phyloP scores from a whole-genome alignment of 2,888 invertebrate genomes.

The Zaprionus bogoriensis region DNA sequence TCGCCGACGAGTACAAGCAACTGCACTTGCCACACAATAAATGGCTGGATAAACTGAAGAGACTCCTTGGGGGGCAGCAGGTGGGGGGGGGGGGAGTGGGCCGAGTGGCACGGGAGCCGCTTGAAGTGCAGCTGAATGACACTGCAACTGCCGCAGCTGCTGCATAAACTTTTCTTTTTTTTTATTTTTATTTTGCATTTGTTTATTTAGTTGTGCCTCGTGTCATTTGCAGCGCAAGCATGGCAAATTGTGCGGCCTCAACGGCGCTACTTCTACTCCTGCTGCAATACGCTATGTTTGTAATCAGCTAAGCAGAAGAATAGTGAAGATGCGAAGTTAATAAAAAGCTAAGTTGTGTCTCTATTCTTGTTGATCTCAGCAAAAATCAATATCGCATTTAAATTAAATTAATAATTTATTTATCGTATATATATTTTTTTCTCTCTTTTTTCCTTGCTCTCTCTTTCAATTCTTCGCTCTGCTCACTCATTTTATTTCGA shows the following conservation, averaged over 20 bases:
- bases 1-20: conserved; percentile 52
- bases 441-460: no score
- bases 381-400: no score
- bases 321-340: no score
- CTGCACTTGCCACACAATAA: conserved; percentile 75
- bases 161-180: conserved; percentile 18
- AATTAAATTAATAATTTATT: no score
- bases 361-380: no score
- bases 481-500: no score
- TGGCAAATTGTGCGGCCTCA: neutral
- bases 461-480: no score
- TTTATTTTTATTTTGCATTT: no score
- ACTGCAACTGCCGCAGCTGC: conserved; percentile 26
- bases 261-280: no score
- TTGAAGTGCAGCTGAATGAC: neutral
- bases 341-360: no score
- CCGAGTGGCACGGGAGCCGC: neutral
- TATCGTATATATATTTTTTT: no score
- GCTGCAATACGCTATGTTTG: neutral
- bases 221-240: conserved; percentile 62
- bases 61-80: neutral
- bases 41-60: conserved; percentile 61
- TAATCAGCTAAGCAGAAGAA: no score
- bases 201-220: conserved; percentile 68
- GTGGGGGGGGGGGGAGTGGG: neutral